A percentile compares a stretch with the other conserved stretches of the same genome.
These are phyloP conservation scores for Lagria hirta DNA, from an alignment of 2,888 invertebrate genomes.

Conservation along the genomic window DNA sequence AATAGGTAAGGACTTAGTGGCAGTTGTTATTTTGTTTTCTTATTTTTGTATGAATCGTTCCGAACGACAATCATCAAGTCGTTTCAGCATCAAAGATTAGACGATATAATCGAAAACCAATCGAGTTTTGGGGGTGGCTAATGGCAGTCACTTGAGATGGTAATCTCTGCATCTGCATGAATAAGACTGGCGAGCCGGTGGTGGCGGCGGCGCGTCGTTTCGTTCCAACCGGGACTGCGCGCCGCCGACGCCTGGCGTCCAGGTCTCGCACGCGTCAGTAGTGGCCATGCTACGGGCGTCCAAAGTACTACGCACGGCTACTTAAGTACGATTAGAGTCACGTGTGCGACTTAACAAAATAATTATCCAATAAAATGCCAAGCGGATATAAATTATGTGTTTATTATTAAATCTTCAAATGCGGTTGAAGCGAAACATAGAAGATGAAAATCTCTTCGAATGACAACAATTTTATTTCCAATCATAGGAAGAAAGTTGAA, in stretches of 20 bases:
- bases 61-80: slow-evolving; percentile 19
- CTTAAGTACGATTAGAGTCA: slow-evolving; percentile 28
- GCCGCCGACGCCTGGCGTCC: slow-evolving; percentile 33
- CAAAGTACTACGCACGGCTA: slow-evolving; percentile 33
- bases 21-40: slow-evolving; percentile 2
- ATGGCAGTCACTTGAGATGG: slow-evolving; percentile 37
- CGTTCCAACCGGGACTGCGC: slow-evolving; percentile 22
- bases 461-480: slow-evolving; percentile 26
- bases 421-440: slow-evolving; percentile 4
- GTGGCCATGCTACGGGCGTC: slow-evolving; percentile 40
- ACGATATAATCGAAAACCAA: slow-evolving; percentile 37
- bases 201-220: slow-evolving; percentile 31
- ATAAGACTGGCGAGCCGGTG: slow-evolving; percentile 35
- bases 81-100: slow-evolving; percentile 21
- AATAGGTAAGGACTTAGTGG: background rate
- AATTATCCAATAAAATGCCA: background rate
- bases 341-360: no score
- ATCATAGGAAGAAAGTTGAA: slow-evolving; percentile 29
- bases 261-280: slow-evolving; percentile 37
- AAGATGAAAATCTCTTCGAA: slow-evolving; percentile 25
- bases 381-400: no score
- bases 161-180: slow-evolving; percentile 39
- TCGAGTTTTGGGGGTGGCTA: slow-evolving; percentile 32
- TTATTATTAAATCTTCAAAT: slow-evolving; percentile 5
- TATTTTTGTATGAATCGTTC: no score